These are phyloP conservation scores for Thunnus albacares DNA, from an alignment of 2,797 vertebrate genomes.

Conservation along the genomic window DNA sequence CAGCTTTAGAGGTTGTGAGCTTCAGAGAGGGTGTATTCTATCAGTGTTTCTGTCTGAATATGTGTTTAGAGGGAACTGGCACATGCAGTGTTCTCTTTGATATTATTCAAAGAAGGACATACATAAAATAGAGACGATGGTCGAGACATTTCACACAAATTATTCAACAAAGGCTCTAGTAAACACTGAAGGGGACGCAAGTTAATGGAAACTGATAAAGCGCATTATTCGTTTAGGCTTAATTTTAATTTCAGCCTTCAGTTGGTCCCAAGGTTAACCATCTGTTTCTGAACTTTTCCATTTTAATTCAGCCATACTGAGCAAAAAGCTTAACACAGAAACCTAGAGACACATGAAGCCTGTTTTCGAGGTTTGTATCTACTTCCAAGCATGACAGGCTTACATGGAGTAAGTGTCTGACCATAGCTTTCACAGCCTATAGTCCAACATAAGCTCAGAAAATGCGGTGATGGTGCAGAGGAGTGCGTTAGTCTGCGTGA, in stretches of 20 bases:
- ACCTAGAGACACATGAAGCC: neutral
- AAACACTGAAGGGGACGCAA: constrained; percentile 17
- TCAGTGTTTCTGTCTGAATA: constrained; percentile 3
- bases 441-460: neutral
- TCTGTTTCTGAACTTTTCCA: constrained; percentile 8
- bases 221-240: neutral
- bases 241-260: constrained; percentile 30
- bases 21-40: constrained; percentile 3
- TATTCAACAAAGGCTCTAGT: constrained; percentile 37
- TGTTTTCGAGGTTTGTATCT: constrained; percentile 14
- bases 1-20: neutral
- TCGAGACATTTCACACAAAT: constrained; percentile 34
- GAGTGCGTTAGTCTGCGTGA: constrained; percentile 17
- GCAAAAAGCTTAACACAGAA: neutral
- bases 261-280: constrained; percentile 9
- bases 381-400: neutral
- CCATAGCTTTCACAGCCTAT: neutral
- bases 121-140: constrained; percentile 43
- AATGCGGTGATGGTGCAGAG: constrained; percentile 30
- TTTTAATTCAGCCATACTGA: neutral
- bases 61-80: neutral
- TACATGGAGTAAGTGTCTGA: constrained; percentile 7
- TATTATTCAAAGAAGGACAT: constrained; percentile 38
- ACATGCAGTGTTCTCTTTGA: constrained; percentile 21
- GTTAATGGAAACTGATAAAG: constrained; percentile 26